Base-by-base conservation (phyloP, 2,888 invertebrate species). In the Ceratothoa steindachneri region DNA sequence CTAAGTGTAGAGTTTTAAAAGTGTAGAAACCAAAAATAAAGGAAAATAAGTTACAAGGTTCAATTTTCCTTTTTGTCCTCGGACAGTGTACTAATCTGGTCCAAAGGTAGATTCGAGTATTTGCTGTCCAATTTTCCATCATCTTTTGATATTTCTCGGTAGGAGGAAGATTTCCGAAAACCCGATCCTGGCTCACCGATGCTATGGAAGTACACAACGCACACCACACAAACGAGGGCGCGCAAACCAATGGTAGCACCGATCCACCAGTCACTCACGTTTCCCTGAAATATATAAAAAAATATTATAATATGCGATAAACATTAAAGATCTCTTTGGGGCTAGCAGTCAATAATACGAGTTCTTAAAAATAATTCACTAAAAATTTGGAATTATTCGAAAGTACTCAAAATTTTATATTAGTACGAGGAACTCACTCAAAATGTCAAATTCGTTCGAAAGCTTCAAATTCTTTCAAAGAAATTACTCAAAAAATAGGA, bases 171-270 rank as follows among this genome's bases (percentile, higher is more conserved):
- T 66, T 77, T 77, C 52, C 74, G 72, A 60, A 72, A 60, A 2
- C 77, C 77, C n/a, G 72, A 74, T 52, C 73, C 67, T 9, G 77
- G 77, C 77, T 77, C 77, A 77, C 77, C 77, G 65, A 77, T 77
- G 67, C 71, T 71, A 69, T 69, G 72, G 77, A 75, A 74, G 74
- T 77, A 77, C 12, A 64, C 72, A 31, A 77, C 55, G 53, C 77
- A 73, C 28, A 77, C 66, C 29, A 75, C 67, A 55, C 77, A 74
- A 67, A 77, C 53, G 41, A 52, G n/a, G 27, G 69, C 70, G 27
- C 77, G 69, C n/a, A 60, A 31, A 31, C 31, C 67, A 9, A 70
- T 51, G 24, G 41, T 29, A 60, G 65, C 15, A 2, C 67, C 67
- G 19, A 72, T 51, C 5, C 71, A 70, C 15, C 60, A 29, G 28